Percentiles rank a stretch among this genome's conserved stretches.
These are phyloP conservation scores for Psilanteris sp. DNA, from an alignment of 1,140 invertebrate genomes.

Conservation along the genomic window DNA sequence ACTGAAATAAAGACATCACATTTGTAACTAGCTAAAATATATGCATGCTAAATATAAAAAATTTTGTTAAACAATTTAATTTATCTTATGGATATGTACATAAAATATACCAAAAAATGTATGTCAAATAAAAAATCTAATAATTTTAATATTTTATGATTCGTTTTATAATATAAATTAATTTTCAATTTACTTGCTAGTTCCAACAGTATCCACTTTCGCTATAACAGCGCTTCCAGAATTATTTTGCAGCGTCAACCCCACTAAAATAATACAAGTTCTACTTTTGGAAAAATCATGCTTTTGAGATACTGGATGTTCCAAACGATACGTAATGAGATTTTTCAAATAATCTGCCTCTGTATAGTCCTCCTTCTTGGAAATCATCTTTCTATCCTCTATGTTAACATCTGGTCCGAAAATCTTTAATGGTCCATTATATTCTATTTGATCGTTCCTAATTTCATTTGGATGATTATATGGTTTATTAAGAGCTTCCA, in stretches of 20 bases:
- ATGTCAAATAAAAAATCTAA: too few relatives aligned
- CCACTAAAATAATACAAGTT: slow-evolving; percentile 73
- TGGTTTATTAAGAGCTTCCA: slow-evolving; percentile 72
- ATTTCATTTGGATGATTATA: slow-evolving; percentile 73
- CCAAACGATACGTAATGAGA: slow-evolving; percentile 71
- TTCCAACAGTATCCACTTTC: slow-evolving; percentile 75
- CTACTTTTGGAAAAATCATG: slow-evolving; percentile 74
- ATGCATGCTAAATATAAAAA: too few relatives aligned
- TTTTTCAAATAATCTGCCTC: slow-evolving; percentile 71
- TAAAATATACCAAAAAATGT: too few relatives aligned
- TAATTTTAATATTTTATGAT: too few relatives aligned
- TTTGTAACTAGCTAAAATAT: too few relatives aligned
- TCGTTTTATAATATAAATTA: too few relatives aligned
- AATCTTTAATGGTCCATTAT: slow-evolving; percentile 72
- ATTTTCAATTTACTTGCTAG: slow-evolving; percentile 77
- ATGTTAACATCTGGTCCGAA: slow-evolving; percentile 77
- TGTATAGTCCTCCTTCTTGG: slow-evolving; percentile 65
- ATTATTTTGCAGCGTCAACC: slow-evolving; percentile 76
- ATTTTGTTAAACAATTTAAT: too few relatives aligned
- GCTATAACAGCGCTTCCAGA: slow-evolving; percentile 68
- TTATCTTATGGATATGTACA: too few relatives aligned
- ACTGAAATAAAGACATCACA: slow-evolving; percentile 72
- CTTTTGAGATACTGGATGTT: slow-evolving; percentile 65
- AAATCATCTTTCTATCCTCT: slow-evolving; percentile 46
- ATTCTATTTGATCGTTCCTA: slow-evolving; percentile 66